These are phyloP conservation scores for Polypedilum vanderplanki DNA, from an alignment of 1,140 invertebrate genomes.

Conservation along the genomic window DNA sequence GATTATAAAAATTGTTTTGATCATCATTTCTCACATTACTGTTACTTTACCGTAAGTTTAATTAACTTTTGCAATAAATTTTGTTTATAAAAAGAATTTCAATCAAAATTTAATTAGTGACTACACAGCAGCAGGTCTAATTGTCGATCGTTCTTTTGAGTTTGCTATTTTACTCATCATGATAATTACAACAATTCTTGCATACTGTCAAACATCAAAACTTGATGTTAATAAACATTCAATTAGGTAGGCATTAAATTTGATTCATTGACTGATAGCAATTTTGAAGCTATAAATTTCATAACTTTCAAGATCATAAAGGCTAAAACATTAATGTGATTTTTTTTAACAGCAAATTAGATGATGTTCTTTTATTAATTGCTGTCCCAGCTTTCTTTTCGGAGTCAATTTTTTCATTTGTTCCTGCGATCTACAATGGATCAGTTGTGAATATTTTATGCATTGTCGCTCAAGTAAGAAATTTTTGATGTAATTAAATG, in stretches of 20 bases:
- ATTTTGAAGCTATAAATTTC: not conserved
- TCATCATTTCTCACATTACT: constrained; percentile 62
- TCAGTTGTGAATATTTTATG: constrained; percentile 49
- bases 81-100: not conserved
- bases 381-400: constrained; percentile 67
- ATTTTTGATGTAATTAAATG: too few species aligned
- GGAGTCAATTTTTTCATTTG: constrained; percentile 56
- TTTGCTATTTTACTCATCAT: constrained; percentile 47
- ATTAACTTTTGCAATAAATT: too few species aligned
- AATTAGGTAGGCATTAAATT: constrained; percentile 38
- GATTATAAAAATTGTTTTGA: constrained; percentile 55
- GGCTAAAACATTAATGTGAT: too few species aligned
- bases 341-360: constrained; percentile 48
- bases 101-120: constrained; percentile 41
- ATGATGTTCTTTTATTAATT: constrained; percentile 62
- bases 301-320: too few species aligned
- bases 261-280: not conserved
- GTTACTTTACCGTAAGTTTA: constrained; percentile 47
- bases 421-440: constrained; percentile 51
- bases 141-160: constrained; percentile 46
- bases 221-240: constrained; percentile 58
- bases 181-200: constrained; percentile 49
- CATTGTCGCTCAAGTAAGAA: constrained; percentile 50
- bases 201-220: constrained; percentile 52
- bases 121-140: constrained; percentile 43